These are phyloP conservation scores for Pantherophis guttatus DNA, from an alignment of 2,113 vertebrate species.

Conservation along the genomic window DNA sequence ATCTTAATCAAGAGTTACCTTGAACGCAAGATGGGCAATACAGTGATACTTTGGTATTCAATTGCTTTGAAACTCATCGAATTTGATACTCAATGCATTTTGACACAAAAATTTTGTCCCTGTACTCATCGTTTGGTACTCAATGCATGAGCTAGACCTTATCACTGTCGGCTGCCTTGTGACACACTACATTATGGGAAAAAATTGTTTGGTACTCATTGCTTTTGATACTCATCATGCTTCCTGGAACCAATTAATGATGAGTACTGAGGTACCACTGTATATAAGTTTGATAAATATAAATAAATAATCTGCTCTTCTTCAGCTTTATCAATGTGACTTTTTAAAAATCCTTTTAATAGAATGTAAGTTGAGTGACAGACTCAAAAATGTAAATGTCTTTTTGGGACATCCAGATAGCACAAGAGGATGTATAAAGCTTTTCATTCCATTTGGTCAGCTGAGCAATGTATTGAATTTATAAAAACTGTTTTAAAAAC, in stretches of 20 bases:
- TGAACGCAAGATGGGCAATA: background rate
- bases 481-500: background rate
- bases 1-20: background rate
- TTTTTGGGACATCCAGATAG: background rate
- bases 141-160: background rate
- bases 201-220: background rate
- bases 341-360: background rate
- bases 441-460: too few species aligned
- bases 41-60: background rate
- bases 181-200: background rate
- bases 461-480: background rate
- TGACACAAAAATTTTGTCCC: background rate
- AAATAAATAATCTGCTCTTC: background rate
- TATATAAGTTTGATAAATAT: background rate
- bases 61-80: background rate
- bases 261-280: background rate
- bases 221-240: background rate
- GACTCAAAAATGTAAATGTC: background rate
- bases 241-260: background rate
- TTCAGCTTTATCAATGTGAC: background rate
- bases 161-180: background rate
- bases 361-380: background rate
- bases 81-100: background rate
- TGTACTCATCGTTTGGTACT: background rate
- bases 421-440: too few species aligned